These are phyloP conservation scores for Sphinx pinastri DNA, from an alignment of 2,888 invertebrate species.

Conservation along the genomic window DNA sequence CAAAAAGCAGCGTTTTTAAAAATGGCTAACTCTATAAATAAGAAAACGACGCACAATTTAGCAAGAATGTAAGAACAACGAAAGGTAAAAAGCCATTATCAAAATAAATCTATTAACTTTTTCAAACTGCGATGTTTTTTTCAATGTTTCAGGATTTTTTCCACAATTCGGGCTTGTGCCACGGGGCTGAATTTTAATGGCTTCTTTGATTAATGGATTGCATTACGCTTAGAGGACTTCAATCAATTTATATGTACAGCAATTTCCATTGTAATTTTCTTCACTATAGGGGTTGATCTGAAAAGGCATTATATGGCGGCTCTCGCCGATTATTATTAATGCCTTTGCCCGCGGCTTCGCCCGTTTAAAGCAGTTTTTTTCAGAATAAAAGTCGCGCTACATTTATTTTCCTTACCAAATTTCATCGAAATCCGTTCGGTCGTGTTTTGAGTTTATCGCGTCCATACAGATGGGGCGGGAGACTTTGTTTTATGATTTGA, in stretches of 20 bases:
- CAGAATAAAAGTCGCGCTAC: no score
- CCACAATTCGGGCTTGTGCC: slow-evolving; percentile 16
- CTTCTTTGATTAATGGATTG: slow-evolving; percentile 31
- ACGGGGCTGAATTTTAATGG: slow-evolving; percentile 27
- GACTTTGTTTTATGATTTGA: no score
- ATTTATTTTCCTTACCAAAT: no score
- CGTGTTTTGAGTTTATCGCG: no score
- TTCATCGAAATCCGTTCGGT: no score
- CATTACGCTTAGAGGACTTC: slow-evolving; percentile 29
- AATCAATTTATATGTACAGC: slow-evolving; percentile 28
- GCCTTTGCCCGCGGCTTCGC: not conserved
- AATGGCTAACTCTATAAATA: not conserved
- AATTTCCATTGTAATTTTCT: slow-evolving; percentile 17
- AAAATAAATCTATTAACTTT: slow-evolving; percentile 23
- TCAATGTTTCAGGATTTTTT: slow-evolving; percentile 23
- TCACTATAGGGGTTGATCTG: not conserved
- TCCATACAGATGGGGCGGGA: no score
- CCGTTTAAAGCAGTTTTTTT: no score
- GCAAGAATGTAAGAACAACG: slow-evolving; percentile 11
- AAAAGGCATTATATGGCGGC: not conserved
- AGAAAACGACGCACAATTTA: not conserved
- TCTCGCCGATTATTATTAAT: not conserved
- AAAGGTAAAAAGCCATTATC: slow-evolving; percentile 19
- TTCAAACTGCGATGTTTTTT: slow-evolving; percentile 14
- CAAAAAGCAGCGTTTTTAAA: not conserved